Evolutionary conservation across 2,797 vertebrate species (phyloP).

Genomic region (Hypotaenidia philippensis): DNA sequence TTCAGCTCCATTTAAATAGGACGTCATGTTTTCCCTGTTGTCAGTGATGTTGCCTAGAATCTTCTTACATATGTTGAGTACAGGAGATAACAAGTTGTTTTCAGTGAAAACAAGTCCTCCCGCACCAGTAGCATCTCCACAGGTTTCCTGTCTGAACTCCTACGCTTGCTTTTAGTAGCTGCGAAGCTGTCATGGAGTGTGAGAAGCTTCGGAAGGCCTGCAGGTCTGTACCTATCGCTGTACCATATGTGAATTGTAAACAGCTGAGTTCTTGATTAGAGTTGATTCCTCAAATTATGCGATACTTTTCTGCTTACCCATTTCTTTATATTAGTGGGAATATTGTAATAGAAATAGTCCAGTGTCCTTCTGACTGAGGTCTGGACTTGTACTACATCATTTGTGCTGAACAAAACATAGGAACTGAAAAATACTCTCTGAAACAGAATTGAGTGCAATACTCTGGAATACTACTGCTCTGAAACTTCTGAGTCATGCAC

Average conservation of each 20-base stretch:
- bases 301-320: conserved; percentile 76
- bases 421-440: conserved; percentile 66
- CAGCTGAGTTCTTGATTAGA: conserved; percentile 86
- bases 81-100: conserved; percentile 87
- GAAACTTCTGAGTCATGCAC: conserved; percentile 76
- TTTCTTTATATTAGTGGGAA: conserved; percentile 70
- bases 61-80: conserved; percentile 82
- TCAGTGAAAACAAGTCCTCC: conserved; percentile 87
- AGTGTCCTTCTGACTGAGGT: conserved; percentile 67
- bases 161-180: conserved; percentile 75
- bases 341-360: conserved; percentile 41
- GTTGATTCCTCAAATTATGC: conserved; percentile 85
- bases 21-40: conserved; percentile 72
- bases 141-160: conserved; percentile 82
- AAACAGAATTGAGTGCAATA: conserved; percentile 81
- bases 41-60: conserved; percentile 83
- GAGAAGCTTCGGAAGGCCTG: conserved; percentile 76
- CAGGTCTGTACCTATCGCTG: conserved; percentile 71
- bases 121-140: conserved; percentile 78
- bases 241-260: conserved; percentile 65
- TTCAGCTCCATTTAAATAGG: conserved; percentile 79
- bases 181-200: conserved; percentile 55
- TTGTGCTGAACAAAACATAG: conserved; percentile 48
- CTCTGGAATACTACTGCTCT: conserved; percentile 77
- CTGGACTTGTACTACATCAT: conserved; percentile 43